These are phyloP conservation scores for Nyctibius bracteatus DNA, from an alignment of 2,113 vertebrate genomes.

Conservation along the genomic window DNA sequence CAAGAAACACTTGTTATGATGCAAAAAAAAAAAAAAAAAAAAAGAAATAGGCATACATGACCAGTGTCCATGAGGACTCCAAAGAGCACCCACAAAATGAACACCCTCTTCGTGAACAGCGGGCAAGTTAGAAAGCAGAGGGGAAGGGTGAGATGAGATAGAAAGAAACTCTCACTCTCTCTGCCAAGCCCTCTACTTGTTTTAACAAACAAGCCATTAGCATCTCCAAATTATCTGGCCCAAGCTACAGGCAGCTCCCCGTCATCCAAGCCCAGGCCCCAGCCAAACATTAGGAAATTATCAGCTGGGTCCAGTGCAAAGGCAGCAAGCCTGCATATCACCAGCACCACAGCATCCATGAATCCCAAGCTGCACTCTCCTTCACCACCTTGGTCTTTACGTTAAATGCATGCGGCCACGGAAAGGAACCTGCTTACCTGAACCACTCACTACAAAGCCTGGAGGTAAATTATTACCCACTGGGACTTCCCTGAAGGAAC, in stretches of 20 bases:
- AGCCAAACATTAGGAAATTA: slow-evolving; percentile 54
- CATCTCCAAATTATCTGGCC: slow-evolving; percentile 57
- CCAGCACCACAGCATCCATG: neutral
- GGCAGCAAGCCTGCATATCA: slow-evolving; percentile 46
- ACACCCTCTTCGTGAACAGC: neutral
- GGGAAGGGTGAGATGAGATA: neutral
- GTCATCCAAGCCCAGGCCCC: slow-evolving; percentile 8
- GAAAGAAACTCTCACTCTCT: neutral
- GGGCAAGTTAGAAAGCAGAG: neutral
- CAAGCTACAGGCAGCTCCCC: slow-evolving; percentile 15
- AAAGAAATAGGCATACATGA: neutral
- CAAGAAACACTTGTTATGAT: neutral
- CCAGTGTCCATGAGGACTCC: neutral
- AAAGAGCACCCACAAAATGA: neutral
- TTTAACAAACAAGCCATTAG: slow-evolving; percentile 52
- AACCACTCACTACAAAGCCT: neutral
- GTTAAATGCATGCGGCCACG: neutral
- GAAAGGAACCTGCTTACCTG: neutral
- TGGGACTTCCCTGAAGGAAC: neutral
- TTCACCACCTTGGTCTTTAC: neutral
- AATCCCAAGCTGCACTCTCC: neutral
- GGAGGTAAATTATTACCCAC: neutral
- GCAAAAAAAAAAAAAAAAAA: neutral
- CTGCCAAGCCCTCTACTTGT: slow-evolving; percentile 29
- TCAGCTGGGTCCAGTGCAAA: neutral